Conservation (phyloP, 2,888 invertebrate genomes). For the Cephus spinipes region DNA sequence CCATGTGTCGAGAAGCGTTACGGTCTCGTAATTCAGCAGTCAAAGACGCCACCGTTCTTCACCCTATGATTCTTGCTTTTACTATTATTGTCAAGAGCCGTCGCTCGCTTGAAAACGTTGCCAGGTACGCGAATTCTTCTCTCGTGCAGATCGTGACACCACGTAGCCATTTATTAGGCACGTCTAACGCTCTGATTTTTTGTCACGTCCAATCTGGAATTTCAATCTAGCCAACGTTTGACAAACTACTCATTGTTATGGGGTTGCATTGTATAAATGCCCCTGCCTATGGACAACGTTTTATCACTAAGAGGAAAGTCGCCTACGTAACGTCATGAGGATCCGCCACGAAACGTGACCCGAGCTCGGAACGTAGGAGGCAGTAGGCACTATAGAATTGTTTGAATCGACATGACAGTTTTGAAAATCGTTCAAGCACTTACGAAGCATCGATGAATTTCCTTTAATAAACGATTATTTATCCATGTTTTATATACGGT, state of each 20-base stretch:
- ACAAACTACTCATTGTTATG: neutral
- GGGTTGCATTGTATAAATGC: neutral
- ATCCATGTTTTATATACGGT: neutral
- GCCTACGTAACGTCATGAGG: neutral
- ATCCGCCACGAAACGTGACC: neutral
- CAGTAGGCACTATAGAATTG: neutral
- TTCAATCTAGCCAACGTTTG: neutral
- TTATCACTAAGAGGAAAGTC: neutral
- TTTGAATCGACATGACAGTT: neutral
- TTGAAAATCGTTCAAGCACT: neutral
- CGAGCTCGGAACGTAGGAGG: neutral
- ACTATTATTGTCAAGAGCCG: neutral
- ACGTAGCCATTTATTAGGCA: neutral
- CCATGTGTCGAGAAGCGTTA: neutral
- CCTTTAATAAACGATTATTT: neutral
- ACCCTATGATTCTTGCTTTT: neutral
- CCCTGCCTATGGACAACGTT: neutral
- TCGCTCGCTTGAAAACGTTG: neutral
- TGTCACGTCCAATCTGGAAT: neutral
- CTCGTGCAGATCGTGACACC: neutral
- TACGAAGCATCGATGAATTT: neutral
- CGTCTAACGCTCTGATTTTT: neutral
- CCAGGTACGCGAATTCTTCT: neutral
- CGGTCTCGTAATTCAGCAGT: neutral
- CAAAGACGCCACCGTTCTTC: neutral